Base-by-base conservation (phyloP, 2,113 vertebrate genomes). In the Zingel zingel region DNA sequence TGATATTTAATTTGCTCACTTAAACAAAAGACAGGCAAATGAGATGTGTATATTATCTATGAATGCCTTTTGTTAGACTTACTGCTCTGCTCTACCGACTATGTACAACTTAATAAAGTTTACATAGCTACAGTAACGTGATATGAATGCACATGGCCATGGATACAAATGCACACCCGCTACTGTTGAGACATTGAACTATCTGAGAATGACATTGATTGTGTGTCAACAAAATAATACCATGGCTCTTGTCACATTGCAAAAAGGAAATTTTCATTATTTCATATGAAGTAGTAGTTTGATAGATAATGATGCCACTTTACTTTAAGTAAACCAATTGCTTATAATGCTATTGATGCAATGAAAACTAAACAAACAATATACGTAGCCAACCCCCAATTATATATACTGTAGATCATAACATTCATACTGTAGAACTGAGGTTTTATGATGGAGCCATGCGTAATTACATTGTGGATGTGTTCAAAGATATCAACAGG, bases 1-100 rank as follows among this genome's bases (percentile, higher is more conserved):
- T 86, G 81, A 93, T 94, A 94, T 95, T 84, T 92, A 94, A 96
- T 94, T 94, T 94, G 88, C 88, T 92, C 90, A 93, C 87, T 94
- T 93, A 90, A 92, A 94, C 93, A 94, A 95, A 93, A 93, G 90
- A 88, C 87, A 88, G 88, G 93, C 77, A 86, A 90, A 91, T 85
- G 85, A 79, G 80, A 90, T 90, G 89, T 71, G 72, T 85, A 58
- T 61, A 30, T 68, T 77, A 72, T 83, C 57, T 63, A 61, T 74
- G 76, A 88, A 83, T 83, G 83, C 51, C 66, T 84, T 90, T 83
- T 88, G 61, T 85, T 77, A 21, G 68, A 68, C 74, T 62, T 77
- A 47, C 51, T 72, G 33, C 25, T 77, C 47, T 76, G 59, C 30
- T 72, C 69, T 77, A 3, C 13, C 0, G 12, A 63, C 77, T 59